Evolutionary conservation across 2,888 invertebrate genomes (phyloP).

Genomic region (Zaprionus bogoriensis): DNA sequence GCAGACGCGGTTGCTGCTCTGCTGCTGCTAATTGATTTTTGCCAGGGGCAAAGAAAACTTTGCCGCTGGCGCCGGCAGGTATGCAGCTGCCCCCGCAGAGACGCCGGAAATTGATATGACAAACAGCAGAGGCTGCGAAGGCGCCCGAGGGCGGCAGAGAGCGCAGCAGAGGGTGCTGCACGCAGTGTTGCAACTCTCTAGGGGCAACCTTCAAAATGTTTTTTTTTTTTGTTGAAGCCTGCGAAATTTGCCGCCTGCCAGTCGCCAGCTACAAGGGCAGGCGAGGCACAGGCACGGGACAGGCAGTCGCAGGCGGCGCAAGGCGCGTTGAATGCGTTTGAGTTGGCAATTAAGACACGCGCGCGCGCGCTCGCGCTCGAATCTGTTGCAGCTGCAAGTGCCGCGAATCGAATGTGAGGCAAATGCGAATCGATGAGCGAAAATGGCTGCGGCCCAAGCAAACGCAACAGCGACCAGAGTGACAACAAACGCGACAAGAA

Average conservation of each 20-base stretch:
- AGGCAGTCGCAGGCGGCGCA: not conserved
- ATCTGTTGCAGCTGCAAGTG: conserved; percentile 24
- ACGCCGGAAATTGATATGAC: conserved; percentile 39
- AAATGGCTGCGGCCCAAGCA: conserved; percentile 22
- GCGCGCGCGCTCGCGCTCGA: not conserved
- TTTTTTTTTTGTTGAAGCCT: not conserved
- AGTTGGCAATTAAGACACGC: not conserved
- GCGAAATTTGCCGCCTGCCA: not conserved
- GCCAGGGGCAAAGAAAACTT: conserved; percentile 9
- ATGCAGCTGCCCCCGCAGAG: conserved; percentile 34
- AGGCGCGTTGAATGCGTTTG: not conserved
- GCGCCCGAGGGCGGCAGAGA: no score
- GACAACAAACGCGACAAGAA: conserved; percentile 13
- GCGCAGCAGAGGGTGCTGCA: no score
- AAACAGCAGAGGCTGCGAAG: conserved; percentile 9
- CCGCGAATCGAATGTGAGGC: conserved; percentile 5
- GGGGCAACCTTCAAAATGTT: conserved; percentile 3
- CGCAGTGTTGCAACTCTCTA: not conserved
- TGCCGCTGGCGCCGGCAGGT: conserved; percentile 40
- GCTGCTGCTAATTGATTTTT: conserved; percentile 51
- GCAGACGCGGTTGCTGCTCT: no score
- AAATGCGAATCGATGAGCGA: conserved; percentile 33
- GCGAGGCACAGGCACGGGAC: not conserved
- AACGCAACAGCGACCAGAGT: conserved; percentile 28
- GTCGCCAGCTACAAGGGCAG: not conserved